Evolutionary conservation across 37 sponge, comb jelly and placozoan species (phyloP).

Genomic region (Crambe crambe): DNA sequence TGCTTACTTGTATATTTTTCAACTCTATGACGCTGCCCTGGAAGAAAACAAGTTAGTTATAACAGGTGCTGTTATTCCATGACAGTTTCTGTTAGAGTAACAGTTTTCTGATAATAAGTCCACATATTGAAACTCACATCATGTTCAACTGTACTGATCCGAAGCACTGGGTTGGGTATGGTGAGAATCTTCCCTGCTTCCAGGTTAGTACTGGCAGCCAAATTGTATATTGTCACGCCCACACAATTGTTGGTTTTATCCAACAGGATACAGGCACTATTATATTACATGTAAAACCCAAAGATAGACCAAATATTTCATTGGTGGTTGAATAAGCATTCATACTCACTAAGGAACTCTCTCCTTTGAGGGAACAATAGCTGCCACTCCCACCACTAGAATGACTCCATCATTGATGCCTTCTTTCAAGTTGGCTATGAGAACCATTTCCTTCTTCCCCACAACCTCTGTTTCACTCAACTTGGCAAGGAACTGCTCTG

Average conservation of each 20-base stretch:
- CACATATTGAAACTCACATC: constrained; percentile 20
- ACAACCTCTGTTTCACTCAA: neutral
- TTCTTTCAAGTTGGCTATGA: neutral
- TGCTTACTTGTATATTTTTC: constrained; percentile 15
- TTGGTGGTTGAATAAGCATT: neutral
- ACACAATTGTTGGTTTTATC: constrained; percentile 33
- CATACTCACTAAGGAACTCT: constrained; percentile 55
- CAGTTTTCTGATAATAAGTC: neutral
- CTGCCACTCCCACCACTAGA: constrained; percentile 50
- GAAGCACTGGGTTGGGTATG: constrained; percentile 37
- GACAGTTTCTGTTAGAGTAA: too few relatives aligned
- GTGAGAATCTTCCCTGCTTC: constrained; percentile 54
- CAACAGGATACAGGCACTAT: constrained; percentile 59
- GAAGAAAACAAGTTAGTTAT: too few relatives aligned
- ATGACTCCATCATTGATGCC: neutral
- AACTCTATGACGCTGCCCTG: constrained; percentile 31
- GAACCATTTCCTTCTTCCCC: neutral
- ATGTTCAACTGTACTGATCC: neutral
- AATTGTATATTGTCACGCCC: constrained; percentile 66
- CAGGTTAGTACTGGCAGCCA: constrained; percentile 41
- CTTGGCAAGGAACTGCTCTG: neutral
- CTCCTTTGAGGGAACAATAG: constrained; percentile 18
- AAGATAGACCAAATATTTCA: too few relatives aligned
- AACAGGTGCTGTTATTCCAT: too few relatives aligned
- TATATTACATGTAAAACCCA: too few relatives aligned